Evolutionary conservation across 2,113 vertebrate species (phyloP), one percentile per base, ranked within the genome.

Genomic region (Xiphias gladius): DNA sequence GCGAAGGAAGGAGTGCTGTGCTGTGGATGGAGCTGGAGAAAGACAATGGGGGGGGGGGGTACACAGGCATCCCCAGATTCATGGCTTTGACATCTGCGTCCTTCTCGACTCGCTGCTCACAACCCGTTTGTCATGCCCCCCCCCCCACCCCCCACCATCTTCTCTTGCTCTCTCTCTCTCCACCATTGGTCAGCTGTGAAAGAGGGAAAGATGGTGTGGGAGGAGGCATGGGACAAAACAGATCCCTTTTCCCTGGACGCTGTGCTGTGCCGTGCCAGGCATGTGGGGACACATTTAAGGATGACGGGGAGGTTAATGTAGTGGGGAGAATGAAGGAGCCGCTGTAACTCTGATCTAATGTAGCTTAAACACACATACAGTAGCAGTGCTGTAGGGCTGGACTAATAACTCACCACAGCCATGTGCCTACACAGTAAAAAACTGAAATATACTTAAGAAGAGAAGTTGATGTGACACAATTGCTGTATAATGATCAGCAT

Each of bases 31-130:
- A 81, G 70, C 76, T 50, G 67, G 66, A 79, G 73, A 76, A 72
- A 75, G 64, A 70, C 7, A 5, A 50, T 75, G 63, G 46, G 82
- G 20, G 19, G 43, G 76, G 66, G 68, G 66, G 16, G 72, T 67
- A 74, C 55, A 76, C n/a, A 64, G 86, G 76, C 83, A 67, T 92
- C 91, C 91, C 88, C 90, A 95, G 96, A 98, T 96, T 96, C 97
- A 96, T 95, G 61, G 93, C 92, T 97, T 95, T 97, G 96, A 97
- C 98, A 99, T 97, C 97, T 97, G 97, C 94, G 97, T 97, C 98
- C 97, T 99, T 99, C 98, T 96, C 97, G 95, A 97, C 88, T 97
- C 94, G 91, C 91, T 96, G 97, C 96, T 92, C 96, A 92, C 85
- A 90, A 95, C 94, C 95, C 95, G 96, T 99, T 96, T 96, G 94